Base-by-base conservation (phyloP, 2,113 vertebrate species). In the Sylvilagus bachmani region DNA sequence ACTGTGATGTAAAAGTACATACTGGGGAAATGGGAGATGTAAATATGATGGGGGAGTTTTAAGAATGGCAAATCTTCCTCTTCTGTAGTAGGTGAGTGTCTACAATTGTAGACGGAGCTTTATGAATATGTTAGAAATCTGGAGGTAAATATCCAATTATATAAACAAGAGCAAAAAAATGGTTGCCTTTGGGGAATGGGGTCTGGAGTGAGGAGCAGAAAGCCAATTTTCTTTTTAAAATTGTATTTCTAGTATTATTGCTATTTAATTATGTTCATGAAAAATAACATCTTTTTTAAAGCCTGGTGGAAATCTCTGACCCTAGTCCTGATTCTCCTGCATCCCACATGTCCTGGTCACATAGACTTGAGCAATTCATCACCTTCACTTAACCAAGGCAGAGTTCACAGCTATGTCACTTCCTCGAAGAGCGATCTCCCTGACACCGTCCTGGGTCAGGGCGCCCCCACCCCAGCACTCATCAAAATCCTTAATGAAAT, bases 221-320 rank as follows among this genome's bases (percentile, higher is more conserved):
- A 33, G 17, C 4, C 21, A 31, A 19, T 51, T 64, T 61, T 74
- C n/a, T 85, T 49, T 44, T 16, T n/a, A 38, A 73, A 89, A 73
- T 27, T 74, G 16, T 0, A 38, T 12, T 58, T 64, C 11, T 7
- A 70, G 22, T 21, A 24, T 3, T 69, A 69, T 51, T 79, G 69
- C 67, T 51, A 90, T 38, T 92, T 64, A 61, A 31, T 84, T 55
- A 75, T 92, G 93, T 78, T 82, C 66, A 69, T 36, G 31, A 94
- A 83, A 75, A 79, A 58, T 78, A 61, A 19, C 3, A 58, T 58
- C 90, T 7, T 51, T 38, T 73, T 71, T 67, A 14, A 87, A 71
- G 71, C 38, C 29, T 24, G 27, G n/a, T 64, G 44, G 84, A 49
- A 25, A 31, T 22, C 24, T 81, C 10, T 86, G 49, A 69, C 22